phyloP scores from a whole-genome alignment of 2,113 vertebrate species.

The Solea solea region DNA sequence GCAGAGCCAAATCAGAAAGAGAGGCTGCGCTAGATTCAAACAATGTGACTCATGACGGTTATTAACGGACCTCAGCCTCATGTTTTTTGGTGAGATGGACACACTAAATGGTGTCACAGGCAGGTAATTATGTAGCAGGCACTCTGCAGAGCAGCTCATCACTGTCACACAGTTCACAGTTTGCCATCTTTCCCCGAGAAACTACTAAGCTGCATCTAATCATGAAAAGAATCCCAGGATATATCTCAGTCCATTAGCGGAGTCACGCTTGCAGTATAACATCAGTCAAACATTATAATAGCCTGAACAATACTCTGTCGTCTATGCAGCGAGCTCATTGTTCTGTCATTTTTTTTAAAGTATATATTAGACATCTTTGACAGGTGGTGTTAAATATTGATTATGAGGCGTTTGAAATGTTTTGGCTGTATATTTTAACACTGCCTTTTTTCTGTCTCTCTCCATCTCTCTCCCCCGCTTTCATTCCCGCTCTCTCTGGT shows the following conservation, averaged over 20 bases:
- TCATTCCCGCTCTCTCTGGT: conserved; percentile 26
- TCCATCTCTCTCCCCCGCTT: conserved; percentile 75
- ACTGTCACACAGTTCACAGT: conserved; percentile 53
- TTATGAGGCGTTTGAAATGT: conserved; percentile 85
- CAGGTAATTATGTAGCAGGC: conserved; percentile 62
- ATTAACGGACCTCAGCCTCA: conserved; percentile 41
- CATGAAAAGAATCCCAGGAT: conserved; percentile 64
- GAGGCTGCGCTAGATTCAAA: conserved; percentile 21
- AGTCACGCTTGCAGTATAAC: conserved; percentile 59
- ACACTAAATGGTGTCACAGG: conserved; percentile 64
- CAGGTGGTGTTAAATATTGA: conserved; percentile 88
- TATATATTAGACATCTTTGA: conserved; percentile 68
- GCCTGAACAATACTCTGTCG: conserved; percentile 39
- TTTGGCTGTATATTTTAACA: conserved; percentile 85
- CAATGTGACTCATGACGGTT: conserved; percentile 42
- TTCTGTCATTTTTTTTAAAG: conserved; percentile 76
- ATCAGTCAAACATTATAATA: conserved; percentile 69
- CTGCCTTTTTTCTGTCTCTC: conserved; percentile 71
- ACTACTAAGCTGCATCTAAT: conserved; percentile 59
- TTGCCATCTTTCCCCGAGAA: conserved; percentile 39
- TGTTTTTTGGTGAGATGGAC: conserved; percentile 48
- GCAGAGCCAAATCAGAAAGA: conserved; percentile 18
- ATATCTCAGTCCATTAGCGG: conserved; percentile 56
- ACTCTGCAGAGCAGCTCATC: conserved; percentile 52
- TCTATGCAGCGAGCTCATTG: conserved; percentile 55